Conservation (phyloP, 2,797 vertebrate genomes). For the Pipistrellus nathusii region DNA sequence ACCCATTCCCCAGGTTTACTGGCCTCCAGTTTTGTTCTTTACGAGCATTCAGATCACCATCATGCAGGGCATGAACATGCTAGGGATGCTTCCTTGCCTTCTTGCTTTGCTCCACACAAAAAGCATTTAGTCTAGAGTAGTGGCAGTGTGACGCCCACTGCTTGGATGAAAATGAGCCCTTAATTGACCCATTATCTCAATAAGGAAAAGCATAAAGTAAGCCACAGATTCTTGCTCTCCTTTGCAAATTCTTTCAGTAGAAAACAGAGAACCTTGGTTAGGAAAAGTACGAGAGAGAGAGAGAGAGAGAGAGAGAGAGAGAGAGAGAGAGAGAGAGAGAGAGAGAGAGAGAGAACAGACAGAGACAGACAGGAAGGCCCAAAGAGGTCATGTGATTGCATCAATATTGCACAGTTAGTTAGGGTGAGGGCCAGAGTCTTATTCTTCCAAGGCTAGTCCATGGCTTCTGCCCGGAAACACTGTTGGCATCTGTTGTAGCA, state of each 20-base stretch:
- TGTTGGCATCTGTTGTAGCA: neutral
- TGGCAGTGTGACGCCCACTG: neutral
- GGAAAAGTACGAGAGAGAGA: neutral
- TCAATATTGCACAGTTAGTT: neutral
- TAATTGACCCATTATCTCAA: neutral
- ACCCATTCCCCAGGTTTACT: neutral
- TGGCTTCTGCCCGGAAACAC: neutral
- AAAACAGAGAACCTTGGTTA: neutral
- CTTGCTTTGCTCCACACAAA: neutral
- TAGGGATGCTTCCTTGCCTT: neutral
- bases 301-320: neutral
- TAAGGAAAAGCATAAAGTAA: neutral
- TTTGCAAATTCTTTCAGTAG: neutral
- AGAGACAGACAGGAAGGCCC: neutral
- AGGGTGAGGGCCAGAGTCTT: neutral
- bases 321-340: neutral
- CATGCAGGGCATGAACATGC: no score
- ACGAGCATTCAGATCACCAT: neutral
- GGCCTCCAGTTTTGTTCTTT: neutral
- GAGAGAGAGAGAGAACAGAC: neutral
- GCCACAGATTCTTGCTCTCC: neutral
- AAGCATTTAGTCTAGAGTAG: neutral
- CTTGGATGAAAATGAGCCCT: neutral
- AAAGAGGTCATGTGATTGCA: neutral
- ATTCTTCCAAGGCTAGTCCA: neutral